Evolutionary conservation across 2,113 vertebrate genomes (phyloP).

Genomic region (Ctenodactylus gundi): DNA sequence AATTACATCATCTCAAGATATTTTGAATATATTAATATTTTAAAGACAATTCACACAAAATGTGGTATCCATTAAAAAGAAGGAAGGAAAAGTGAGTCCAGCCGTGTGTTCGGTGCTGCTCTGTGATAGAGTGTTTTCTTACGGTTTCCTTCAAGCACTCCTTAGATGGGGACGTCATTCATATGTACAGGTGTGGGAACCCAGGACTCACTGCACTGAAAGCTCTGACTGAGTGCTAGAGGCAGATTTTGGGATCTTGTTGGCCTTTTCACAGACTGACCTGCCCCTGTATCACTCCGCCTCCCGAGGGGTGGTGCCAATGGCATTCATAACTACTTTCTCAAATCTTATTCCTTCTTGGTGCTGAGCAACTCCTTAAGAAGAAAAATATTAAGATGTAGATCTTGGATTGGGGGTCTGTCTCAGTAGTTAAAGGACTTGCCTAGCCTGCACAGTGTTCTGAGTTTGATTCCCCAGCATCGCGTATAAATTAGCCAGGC

Average conservation of each 20-base stretch:
- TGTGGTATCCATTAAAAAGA: not conserved
- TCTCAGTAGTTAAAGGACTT: too few relatives aligned
- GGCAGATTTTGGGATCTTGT: not conserved
- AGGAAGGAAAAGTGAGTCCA: not conserved
- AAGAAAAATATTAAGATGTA: not conserved
- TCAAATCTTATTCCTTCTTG: not conserved
- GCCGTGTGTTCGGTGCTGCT: not conserved
- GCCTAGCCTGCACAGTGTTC: too few relatives aligned
- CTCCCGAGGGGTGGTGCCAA: rapidly evolving
- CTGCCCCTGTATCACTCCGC: not conserved
- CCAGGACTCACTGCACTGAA: not conserved
- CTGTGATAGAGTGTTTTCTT: not conserved
- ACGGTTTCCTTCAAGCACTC: not conserved
- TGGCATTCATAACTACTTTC: not conserved
- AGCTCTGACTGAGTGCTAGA: not conserved
- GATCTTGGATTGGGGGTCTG: not conserved
- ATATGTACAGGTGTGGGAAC: not conserved
- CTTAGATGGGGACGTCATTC: not conserved
- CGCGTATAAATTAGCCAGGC: too few relatives aligned
- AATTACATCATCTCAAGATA: not conserved
- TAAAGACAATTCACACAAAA: not conserved
- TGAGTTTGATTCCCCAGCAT: too few relatives aligned
- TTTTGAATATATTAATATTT: constrained; percentile 14
- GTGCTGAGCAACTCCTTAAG: not conserved
- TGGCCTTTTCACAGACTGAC: not conserved